Evolutionary conservation across 2,888 invertebrate genomes (phyloP).

Genomic region (Phania funesta): DNA sequence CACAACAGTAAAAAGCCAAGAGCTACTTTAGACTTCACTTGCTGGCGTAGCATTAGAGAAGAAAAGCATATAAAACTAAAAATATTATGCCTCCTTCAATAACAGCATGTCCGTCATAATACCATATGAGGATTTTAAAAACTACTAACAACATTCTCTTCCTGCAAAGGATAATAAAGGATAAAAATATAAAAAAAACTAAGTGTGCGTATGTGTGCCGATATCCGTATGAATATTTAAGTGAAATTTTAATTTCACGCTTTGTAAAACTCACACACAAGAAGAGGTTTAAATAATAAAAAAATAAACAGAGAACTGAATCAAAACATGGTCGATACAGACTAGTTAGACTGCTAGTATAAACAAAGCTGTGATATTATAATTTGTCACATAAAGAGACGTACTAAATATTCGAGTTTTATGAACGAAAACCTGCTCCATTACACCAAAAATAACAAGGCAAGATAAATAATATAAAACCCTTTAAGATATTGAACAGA

Average conservation of each 20-base stretch:
- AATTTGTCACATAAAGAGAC: conserved; percentile 30
- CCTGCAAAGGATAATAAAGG: conserved; percentile 46
- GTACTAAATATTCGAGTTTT: conserved; percentile 43
- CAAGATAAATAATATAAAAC: conserved; percentile 46
- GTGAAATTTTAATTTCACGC: conserved; percentile 71
- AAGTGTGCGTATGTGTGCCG: conserved; percentile 18
- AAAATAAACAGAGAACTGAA: conserved; percentile 21
- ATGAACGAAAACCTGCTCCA: conserved; percentile 49
- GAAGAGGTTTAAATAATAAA: conserved; percentile 36
- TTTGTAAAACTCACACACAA: conserved; percentile 62
- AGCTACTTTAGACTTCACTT: conserved; percentile 17
- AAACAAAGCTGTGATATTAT: conserved; percentile 32
- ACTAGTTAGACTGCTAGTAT: not conserved
- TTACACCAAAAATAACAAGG: not conserved
- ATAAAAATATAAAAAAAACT: not conserved
- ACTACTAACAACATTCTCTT: not conserved
- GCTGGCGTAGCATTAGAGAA: not conserved
- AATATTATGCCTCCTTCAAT: conserved; percentile 21
- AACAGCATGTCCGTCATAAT: conserved; percentile 36
- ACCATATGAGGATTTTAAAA: conserved; percentile 15
- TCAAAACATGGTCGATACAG: conserved; percentile 9
- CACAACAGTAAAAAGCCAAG: conserved; percentile 29
- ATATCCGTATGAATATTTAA: conserved; percentile 58
- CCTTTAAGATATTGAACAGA: conserved; percentile 53
- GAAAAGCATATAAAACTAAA: conserved; percentile 44